Evolutionary conservation across 1,140 invertebrate species (phyloP), one percentile per base, ranked within the genome.

Genomic region (Heliconius himera): DNA sequence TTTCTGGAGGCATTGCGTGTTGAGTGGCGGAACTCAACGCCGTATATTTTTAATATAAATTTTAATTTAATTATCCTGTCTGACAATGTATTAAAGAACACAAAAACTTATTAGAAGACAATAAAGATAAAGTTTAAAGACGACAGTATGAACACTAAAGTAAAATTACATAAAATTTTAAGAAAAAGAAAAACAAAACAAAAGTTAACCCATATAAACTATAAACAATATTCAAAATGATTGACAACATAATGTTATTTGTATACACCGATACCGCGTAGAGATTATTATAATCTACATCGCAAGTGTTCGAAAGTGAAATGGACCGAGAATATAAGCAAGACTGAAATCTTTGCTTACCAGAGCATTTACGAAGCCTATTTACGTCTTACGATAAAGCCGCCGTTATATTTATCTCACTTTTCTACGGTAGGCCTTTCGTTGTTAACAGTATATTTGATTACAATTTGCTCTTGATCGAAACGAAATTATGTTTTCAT

Each of bases 231-330:
- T 73, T 8, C 46, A 36, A 49, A 22, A 46, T 36, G 22, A 73
- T 51, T 16, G 73, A 54, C 46, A 74, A 29, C 51, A 29, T 56
- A 56, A 49, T 74, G 41, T 51, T 29, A 13, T 74, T 51, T 74
- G 18, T 56, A 74, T 13, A 26, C 11, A 66, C 3, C 33, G 38
- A 70, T 46, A 70, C 26, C 20, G 41, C 9, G 38, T 29, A 46
- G 16, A 66, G 33, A 29, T 76, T 76, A 75, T 60, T 51, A 73
- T 73, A 56, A 77, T 81, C 79, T 82, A 72, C n/a, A 82, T 78
- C 70, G 77, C 74, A 72, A 79, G 76, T 81, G 76, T 81, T 83
- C 38, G 80, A 83, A 83, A 83, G 80, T 83, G 82, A 83, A 83
- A 81, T 79, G 80, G 70, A 77, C 38, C 74, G 82, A 74, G 75